Evolutionary conservation across 2,113 vertebrate species (phyloP), one percentile per base, ranked within the genome.

Genomic region (Arvicanthis niloticus): DNA sequence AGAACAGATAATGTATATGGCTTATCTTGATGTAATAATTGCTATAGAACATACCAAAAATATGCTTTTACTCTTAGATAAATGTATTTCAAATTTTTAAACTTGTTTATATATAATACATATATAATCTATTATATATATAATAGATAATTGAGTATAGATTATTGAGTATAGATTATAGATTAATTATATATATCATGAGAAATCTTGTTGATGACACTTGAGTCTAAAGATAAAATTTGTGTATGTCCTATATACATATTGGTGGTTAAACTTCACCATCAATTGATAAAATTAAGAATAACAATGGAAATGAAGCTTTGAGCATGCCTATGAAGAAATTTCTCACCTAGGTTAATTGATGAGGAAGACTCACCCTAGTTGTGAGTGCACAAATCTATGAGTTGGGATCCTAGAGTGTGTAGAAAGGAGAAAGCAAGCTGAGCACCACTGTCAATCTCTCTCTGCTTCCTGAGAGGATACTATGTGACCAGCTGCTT

Each of bases 361-460:
- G 34, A 58, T 58, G 34, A 81, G 51, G 10, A 81, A 56, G 34
- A 56, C 9, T 81, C 10, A 24, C 19, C 9, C 17, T 24, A 81
- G 56, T 24, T 56, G 9, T 56, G 17, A 81, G 51, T 56, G 19
- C 4, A n/a, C 34, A 31, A 34, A 9, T 24, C 72, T 11, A 11
- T 42, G 8, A 42, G 40, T 42, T 75, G n/a, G 3, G 7, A 22
- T 75, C 19, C 78, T 56, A 31, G 77, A 80, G 2, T 53, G 48
- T 21, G 8, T 19, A 37, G 7, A 53, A 80, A 80, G 31, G 31
- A 5, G 29, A 37, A 81, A 81, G 51, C 48, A 22, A 56, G 34
- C 34, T 56, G 51, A n/a, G 5, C 15, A 58, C 19, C 19, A 81
- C 0, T 4, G 3, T n/a, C n/a, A 9, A 24, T 37, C 0, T 9